These are phyloP conservation scores for Heterocephalus glaber DNA, from an alignment of 2,113 vertebrate genomes.

Conservation along the genomic window DNA sequence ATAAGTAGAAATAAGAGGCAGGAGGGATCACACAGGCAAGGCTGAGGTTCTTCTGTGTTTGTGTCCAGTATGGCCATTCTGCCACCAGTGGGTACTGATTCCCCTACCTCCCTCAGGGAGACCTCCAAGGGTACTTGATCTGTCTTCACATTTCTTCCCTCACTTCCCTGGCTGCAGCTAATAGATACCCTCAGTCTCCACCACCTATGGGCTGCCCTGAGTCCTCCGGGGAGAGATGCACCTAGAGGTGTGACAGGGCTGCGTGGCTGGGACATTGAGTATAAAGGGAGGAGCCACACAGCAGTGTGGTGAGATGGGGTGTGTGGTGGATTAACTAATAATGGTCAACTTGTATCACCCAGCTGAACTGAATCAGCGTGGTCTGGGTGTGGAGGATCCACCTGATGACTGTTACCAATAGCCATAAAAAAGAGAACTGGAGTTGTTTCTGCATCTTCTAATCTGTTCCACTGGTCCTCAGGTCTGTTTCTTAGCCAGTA, in stretches of 20 bases:
- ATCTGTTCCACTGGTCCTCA: no score
- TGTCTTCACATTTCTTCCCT: background rate
- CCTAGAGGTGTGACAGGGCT: background rate
- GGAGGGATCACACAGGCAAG: no score
- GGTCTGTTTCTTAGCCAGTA: no score
- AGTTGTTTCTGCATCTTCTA: no score
- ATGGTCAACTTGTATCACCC: no score
- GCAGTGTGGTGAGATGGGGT: background rate
- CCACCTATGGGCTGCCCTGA: background rate
- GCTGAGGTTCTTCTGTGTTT: background rate
- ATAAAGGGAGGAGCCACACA: no score
- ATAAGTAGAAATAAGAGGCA: background rate
- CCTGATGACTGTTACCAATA: no score
- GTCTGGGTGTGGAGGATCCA: no score
- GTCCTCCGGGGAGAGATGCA: background rate
- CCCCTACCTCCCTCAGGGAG: background rate
- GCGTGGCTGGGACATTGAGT: background rate
- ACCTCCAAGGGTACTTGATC: accelerated
- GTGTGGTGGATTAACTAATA: no score
- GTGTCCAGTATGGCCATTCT: background rate
- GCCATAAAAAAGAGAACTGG: no score
- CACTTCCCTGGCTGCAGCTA: background rate
- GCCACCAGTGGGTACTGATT: background rate
- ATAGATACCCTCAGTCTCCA: background rate
- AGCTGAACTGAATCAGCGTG: no score